Conservation (phyloP, 2,113 vertebrate genomes). For the Perccottus glenii region DNA sequence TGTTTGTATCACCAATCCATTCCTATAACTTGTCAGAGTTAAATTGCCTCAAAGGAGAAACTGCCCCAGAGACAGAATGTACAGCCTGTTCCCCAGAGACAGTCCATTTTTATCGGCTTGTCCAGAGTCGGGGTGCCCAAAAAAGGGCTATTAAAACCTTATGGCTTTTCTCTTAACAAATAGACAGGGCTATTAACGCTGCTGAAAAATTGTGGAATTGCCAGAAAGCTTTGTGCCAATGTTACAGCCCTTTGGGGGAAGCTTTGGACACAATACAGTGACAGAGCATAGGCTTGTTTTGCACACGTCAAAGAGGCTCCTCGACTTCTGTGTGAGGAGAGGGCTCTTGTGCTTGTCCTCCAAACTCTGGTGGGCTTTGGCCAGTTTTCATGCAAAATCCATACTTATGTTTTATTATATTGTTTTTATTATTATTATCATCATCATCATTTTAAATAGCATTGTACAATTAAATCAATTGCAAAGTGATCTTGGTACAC, state of each 20-base stretch:
- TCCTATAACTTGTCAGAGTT: constrained; percentile 32
- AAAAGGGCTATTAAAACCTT: constrained; percentile 58
- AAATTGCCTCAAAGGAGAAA: constrained; percentile 39
- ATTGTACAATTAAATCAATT: too few relatives aligned
- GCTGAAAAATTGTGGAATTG: constrained; percentile 36
- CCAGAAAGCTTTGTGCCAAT: constrained; percentile 27
- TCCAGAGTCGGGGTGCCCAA: constrained; percentile 40
- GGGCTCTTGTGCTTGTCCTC: background rate
- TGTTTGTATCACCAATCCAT: constrained; percentile 23
- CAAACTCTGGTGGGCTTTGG: too few relatives aligned
- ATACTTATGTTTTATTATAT: too few relatives aligned
- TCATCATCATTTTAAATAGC: too few relatives aligned
- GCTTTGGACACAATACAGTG: constrained; percentile 8
- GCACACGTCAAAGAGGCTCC: constrained; percentile 23
- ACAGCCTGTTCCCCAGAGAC: constrained; percentile 39
- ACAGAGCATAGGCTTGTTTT: constrained; percentile 38
- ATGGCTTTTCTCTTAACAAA: constrained; percentile 64
- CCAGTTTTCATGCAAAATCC: too few relatives aligned
- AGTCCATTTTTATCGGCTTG: constrained; percentile 59
- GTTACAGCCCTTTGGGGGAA: background rate
- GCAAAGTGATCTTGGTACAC: too few relatives aligned
- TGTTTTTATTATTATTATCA: too few relatives aligned
- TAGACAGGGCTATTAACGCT: constrained; percentile 50
- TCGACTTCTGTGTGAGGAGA: background rate
- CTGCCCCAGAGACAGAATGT: constrained; percentile 21